A percentile compares a stretch with the other conserved stretches of the same genome.
These are phyloP conservation scores for Chrysocyon brachyurus DNA, from an alignment of 2,797 vertebrate species.

Conservation along the genomic window DNA sequence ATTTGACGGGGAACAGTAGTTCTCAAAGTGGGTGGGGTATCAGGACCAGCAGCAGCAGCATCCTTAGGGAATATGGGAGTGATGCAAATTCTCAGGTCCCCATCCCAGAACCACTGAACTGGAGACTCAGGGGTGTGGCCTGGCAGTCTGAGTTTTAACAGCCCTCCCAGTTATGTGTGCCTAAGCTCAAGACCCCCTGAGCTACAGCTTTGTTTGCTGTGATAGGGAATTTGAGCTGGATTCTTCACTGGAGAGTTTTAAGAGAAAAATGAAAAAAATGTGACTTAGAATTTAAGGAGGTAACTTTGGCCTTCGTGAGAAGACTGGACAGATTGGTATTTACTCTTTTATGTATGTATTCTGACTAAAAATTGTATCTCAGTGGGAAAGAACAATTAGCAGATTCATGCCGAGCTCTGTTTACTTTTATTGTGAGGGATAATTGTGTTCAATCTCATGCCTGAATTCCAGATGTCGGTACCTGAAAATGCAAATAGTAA, in stretches of 20 bases:
- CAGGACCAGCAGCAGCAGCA: neutral
- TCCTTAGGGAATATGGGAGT: neutral
- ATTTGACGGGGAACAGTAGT: neutral
- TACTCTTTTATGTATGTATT: slow-evolving; percentile 65
- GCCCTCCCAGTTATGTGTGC: neutral
- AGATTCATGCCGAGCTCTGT: slow-evolving; percentile 73
- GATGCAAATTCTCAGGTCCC: neutral
- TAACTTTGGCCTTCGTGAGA: slow-evolving; percentile 62
- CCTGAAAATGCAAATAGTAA: slow-evolving; percentile 78
- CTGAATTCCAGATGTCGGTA: slow-evolving; percentile 79
- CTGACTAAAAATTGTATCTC: slow-evolving; percentile 72
- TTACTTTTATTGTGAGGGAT: slow-evolving; percentile 79
- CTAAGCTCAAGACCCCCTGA: neutral
- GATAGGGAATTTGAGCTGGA: neutral
- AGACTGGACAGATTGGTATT: slow-evolving; percentile 69
- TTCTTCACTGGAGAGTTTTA: neutral
- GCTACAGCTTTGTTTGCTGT: neutral
- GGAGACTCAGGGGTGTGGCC: neutral
- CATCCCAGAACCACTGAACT: neutral
- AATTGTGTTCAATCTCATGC: slow-evolving; percentile 79
- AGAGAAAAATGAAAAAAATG: slow-evolving; percentile 35
- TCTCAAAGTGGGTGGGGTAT: neutral
- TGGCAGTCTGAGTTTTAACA: neutral
- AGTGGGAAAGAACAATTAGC: slow-evolving; percentile 78
- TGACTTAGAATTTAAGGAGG: slow-evolving; percentile 41